These are phyloP conservation scores for Falco cherrug DNA, from an alignment of 2,797 vertebrate genomes.

Conservation along the genomic window DNA sequence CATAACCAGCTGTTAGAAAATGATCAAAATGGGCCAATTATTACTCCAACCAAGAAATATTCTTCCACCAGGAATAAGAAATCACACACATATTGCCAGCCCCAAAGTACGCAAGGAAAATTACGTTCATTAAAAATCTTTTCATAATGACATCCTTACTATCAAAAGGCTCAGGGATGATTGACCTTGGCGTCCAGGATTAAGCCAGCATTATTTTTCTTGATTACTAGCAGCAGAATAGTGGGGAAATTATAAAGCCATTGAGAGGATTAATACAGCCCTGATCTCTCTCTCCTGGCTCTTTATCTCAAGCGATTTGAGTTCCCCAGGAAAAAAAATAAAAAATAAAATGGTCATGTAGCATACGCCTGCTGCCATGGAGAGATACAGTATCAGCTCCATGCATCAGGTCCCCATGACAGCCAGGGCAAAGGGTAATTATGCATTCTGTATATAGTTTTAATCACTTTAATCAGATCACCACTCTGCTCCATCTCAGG, in stretches of 20 bases:
- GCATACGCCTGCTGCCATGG: slow-evolving; percentile 68
- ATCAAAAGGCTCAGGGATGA: slow-evolving; percentile 63
- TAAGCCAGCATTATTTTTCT: slow-evolving; percentile 76
- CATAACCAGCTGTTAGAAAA: slow-evolving; percentile 22
- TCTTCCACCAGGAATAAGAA: slow-evolving; percentile 10
- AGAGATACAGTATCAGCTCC: slow-evolving; percentile 60
- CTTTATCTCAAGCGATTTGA: slow-evolving; percentile 81
- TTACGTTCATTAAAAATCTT: slow-evolving; percentile 51
- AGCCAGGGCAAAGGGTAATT: slow-evolving; percentile 77
- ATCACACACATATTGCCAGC: neutral
- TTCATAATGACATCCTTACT: slow-evolving; percentile 54
- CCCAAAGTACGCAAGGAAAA: neutral
- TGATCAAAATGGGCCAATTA: slow-evolving; percentile 8
- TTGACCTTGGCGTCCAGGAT: slow-evolving; percentile 72
- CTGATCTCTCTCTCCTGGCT: slow-evolving; percentile 75
- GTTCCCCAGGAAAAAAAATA: slow-evolving; percentile 62
- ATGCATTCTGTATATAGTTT: slow-evolving; percentile 74
- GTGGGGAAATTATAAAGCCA: slow-evolving; percentile 79
- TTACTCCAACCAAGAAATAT: slow-evolving; percentile 24
- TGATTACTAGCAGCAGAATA: slow-evolving; percentile 76
- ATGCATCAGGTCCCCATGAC: slow-evolving; percentile 66
- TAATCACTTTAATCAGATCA: slow-evolving; percentile 79
- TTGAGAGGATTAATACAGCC: slow-evolving; percentile 79
- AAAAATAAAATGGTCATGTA: slow-evolving; percentile 23
- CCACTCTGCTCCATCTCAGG: slow-evolving; percentile 1